phyloP scores from a whole-genome alignment of 1,140 invertebrate genomes.

The Drosophila oshimai region DNA sequence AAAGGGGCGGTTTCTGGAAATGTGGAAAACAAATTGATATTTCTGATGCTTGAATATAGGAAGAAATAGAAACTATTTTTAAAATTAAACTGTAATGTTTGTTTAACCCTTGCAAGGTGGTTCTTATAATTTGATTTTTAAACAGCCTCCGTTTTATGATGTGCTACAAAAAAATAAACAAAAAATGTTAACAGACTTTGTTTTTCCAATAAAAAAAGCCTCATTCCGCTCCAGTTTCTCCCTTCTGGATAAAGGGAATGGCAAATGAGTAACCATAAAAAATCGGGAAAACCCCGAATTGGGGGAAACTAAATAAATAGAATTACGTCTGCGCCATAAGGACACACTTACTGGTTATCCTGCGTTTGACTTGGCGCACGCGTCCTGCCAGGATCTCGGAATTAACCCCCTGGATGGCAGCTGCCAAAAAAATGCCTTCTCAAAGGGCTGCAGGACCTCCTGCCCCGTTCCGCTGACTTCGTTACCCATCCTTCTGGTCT shows the following conservation, averaged over 20 bases:
- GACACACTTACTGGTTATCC: slow-evolving; percentile 38
- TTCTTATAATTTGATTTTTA: background rate
- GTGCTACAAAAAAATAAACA: slow-evolving; percentile 28
- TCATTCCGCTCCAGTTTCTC: slow-evolving; percentile 6
- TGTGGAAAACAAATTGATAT: background rate
- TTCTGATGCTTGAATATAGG: background rate
- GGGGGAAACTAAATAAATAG: slow-evolving; percentile 54
- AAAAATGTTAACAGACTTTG: slow-evolving; percentile 63
- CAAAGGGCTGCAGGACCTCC: slow-evolving; percentile 40
- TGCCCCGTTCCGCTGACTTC: slow-evolving; percentile 18
- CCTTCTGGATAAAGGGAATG: slow-evolving; percentile 8
- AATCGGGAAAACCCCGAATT: slow-evolving; percentile 11
- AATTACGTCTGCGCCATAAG: slow-evolving; percentile 56
- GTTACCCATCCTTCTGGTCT: slow-evolving; percentile 14
- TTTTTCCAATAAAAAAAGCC: background rate
- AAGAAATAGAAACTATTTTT: no score
- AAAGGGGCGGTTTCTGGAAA: background rate
- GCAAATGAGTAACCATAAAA: slow-evolving; percentile 19
- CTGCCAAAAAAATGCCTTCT: slow-evolving; percentile 20
- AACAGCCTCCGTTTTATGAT: slow-evolving; percentile 3
- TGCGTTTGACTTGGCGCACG: slow-evolving; percentile 61
- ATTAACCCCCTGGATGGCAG: slow-evolving; percentile 54
- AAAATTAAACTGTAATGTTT: background rate
- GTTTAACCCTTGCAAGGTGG: background rate
- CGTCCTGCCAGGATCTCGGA: slow-evolving; percentile 33